phyloP scores from a whole-genome alignment of 2,888 invertebrate genomes.

The Euclidia mi region DNA sequence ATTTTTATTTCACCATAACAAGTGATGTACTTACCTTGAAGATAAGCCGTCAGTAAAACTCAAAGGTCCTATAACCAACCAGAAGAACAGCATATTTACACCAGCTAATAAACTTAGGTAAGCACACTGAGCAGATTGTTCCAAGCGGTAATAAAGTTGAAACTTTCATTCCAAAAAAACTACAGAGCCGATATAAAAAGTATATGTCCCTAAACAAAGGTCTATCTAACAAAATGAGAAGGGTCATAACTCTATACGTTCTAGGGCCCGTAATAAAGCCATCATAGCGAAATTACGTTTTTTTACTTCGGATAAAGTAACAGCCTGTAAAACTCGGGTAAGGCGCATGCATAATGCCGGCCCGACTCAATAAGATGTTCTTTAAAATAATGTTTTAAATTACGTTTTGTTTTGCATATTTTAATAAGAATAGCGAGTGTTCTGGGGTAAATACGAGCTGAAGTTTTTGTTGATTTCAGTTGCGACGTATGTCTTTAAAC shows the following conservation, averaged over 20 bases:
- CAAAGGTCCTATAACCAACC: not conserved
- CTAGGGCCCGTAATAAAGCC: conserved; percentile 71
- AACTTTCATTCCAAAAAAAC: conserved; percentile 32
- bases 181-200: conserved; percentile 52
- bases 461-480: conserved; percentile 6
- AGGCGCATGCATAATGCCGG: conserved; percentile 53
- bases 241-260: conserved; percentile 69
- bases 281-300: conserved; percentile 74
- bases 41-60: too few relatives aligned
- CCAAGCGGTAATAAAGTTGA: conserved; percentile 23
- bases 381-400: conserved; percentile 40
- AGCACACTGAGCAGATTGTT: conserved; percentile 24
- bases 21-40: too few relatives aligned
- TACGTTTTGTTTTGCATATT: conserved; percentile 23
- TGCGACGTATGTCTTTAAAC: conserved; percentile 4
- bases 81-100: conserved; percentile 8
- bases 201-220: conserved; percentile 64
- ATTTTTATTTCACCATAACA: not conserved
- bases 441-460: conserved; percentile 8
- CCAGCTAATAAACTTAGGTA: conserved; percentile 30
- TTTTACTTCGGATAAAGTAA: conserved; percentile 69
- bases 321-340: conserved; percentile 58
- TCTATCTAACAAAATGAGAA: conserved; percentile 67
- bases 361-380: conserved; percentile 46
- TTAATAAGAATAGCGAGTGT: conserved; percentile 17